Evolutionary conservation across 1,140 invertebrate genomes (phyloP), one percentile per base, ranked within the genome.

Genomic region (Subanguina moxae): DNA sequence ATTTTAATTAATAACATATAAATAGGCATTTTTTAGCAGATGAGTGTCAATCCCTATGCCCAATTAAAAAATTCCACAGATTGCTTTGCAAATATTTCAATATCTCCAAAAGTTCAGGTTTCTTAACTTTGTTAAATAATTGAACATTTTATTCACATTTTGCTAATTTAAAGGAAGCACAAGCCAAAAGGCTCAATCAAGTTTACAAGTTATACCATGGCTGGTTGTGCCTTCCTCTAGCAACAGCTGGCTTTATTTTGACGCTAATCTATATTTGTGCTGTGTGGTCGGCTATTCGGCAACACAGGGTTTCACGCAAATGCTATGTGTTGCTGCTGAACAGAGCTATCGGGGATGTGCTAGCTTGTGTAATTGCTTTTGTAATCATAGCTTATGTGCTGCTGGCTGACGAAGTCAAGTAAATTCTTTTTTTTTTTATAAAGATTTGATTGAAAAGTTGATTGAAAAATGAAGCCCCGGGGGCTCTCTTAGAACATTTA

Each of bases 251-350:
- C 21, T 46, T 73, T 13, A 57, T 76, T 38, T 56, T 78, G n/a
- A 73, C 72, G 17, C 57, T 73, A 19, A 63, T 78, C 23, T 78
- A 77, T 45, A 70, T 80, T 25, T 43, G 64, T 9, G 71, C 67
- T 38, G 76, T 76, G 13, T 76, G 62, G 65, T 61, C 62, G 52
- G 76, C 77, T 0, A 80, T 78, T 5, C 76, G 71, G 58, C 66
- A 76, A 21, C 72, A 73, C 30, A 30, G 78, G 62, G 78, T 78
- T 25, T 71, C 66, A 46, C 46, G 77, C 32, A 78, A 78, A 68
- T 75, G 74, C 45, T 78, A 78, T 58, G 72, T 80, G 62, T 52
- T 78, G 21, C 67, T 78, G 7, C 32, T 78, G 28, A 78, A 78
- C 68, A 68, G 77, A 48, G 64, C 78, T 13, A 52, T 78, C 19